Base-by-base conservation (phyloP, 1,140 invertebrate species). In the Bathynomus jamesi region DNA sequence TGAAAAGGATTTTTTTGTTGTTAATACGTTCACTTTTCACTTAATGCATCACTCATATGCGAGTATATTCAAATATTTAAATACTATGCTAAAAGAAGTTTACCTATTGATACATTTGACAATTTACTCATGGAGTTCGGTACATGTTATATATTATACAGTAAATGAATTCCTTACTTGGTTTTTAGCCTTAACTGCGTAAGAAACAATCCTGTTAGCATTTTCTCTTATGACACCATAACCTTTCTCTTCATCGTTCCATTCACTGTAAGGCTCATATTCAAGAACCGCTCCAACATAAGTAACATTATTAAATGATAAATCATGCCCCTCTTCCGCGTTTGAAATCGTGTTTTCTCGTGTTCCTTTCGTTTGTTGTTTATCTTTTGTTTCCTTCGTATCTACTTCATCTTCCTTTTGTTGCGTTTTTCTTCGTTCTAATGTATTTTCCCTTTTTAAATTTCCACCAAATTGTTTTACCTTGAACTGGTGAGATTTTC, bases 201-300 rank as follows among this genome's bases (percentile, higher is more conserved):
- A n/a, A n/a, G 40, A 53, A 5, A 1, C 21, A 11, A 53, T 21
- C 5, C 21, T 21, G 2, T 53, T 21, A 17, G 21, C 5, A 53
- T 53, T 53, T 53, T 53, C 21, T 53, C 21, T 11, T 5, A 53
- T 53, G 13, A 53, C 40, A 3, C 40, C 70, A 2, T 40, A 60
- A 1, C 71, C 69, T 2, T 64, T 68, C 0, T 61, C 73, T 27
- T 71, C 75, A 27, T 32, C 64, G 3, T 25, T 63, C 70, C 64
- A 70, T 10, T 66, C 30, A 7, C 61, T 61, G 21, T 62, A 66
- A 7, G 76, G 64, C 24, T 77, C 73, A 46, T 72, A 75, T 46
- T 75, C 73, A 40, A 75, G 28, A 0, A 72, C 73, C 2, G 70
- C 73, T 11, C 65, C 76, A 17, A 61, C 62, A 61, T 75, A 75